Base-by-base conservation (phyloP, 2,888 invertebrate genomes). In the Synanthedon andrenaeformis region DNA sequence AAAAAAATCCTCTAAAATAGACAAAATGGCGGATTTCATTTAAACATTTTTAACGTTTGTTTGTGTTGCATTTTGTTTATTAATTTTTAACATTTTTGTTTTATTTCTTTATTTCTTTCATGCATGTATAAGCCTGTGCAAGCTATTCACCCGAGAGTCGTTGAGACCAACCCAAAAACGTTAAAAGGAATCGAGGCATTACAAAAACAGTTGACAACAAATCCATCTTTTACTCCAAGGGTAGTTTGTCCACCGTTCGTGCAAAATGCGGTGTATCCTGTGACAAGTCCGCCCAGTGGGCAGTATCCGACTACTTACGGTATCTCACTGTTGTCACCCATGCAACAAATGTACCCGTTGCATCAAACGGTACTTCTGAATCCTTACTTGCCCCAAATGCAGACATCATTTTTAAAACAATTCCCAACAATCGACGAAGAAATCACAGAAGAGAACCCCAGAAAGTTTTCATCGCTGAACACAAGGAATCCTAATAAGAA, bases 91-190 rank as follows among this genome's bases (percentile, higher is more conserved):
- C 56, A 52, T 70, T 72, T 70, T 74, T 78, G 69, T 59, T 74
- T 79, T 76, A 66, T 71, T 68, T 87, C 86, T 85, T 80, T 81
- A 76, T 79, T 78, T 71, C 68, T 63, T 72, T 83, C 86, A 85
- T 72, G 72, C 72, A 72, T 78, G 72, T 65, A 54, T 74, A 69
- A 90, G 91, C 92, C 86, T 66, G 88, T 89, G 57, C 88, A 88
- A 81, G 86, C 85, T 49, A 88, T 88, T 59, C 88, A 88, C 61
- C 88, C 88, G 53, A 74, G 87, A 79, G 88, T 90, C 63, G 79
- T 90, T 62, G 79, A 84, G 54, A 79, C 79, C 52, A 82, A 75
- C 59, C 67, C 68, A 57, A 87, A 80, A 63, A 64, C 71, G 3
- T 61, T 69, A 0, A 85, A 84, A 72, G 75, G 78, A 51, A 80